These are phyloP conservation scores for Elachura formosa DNA, from an alignment of 2,113 vertebrate species.

Conservation along the genomic window DNA sequence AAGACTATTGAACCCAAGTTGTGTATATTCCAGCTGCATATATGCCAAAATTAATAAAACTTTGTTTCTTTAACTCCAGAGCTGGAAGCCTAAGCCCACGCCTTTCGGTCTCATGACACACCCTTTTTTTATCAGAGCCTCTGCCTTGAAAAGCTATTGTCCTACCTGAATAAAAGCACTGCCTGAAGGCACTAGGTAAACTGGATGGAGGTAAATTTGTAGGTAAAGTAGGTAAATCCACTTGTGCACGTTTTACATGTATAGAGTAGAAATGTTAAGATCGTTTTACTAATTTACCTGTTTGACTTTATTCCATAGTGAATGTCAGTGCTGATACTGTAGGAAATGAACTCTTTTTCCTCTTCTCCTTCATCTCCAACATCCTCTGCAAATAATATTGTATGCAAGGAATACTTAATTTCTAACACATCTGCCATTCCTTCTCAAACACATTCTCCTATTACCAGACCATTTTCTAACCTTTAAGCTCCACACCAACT, in stretches of 20 bases:
- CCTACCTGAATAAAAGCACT: background rate
- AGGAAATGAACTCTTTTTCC: slow-evolving; percentile 94
- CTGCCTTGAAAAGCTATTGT: background rate
- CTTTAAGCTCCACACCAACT: background rate
- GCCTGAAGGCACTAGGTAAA: background rate
- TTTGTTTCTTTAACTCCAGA: background rate
- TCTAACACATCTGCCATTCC: background rate
- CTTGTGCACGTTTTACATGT: background rate
- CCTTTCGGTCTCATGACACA: background rate
- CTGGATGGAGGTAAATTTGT: fast-evolving
- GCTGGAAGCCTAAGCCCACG: background rate
- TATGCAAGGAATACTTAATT: background rate
- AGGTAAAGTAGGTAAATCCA: background rate
- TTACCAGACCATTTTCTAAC: background rate
- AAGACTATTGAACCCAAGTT: background rate
- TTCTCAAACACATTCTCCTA: background rate
- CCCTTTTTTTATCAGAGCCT: background rate
- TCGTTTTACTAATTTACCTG: slow-evolving; percentile 75
- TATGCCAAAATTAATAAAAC: background rate
- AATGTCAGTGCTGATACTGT: slow-evolving; percentile 92
- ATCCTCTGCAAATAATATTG: slow-evolving; percentile 80
- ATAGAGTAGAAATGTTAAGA: background rate
- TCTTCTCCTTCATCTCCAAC: slow-evolving; percentile 98
- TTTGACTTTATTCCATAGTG: slow-evolving; percentile 97
- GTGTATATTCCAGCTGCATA: background rate